Evolutionary conservation across 2,888 invertebrate genomes (phyloP).

Genomic region (Microchrysa polita): DNA sequence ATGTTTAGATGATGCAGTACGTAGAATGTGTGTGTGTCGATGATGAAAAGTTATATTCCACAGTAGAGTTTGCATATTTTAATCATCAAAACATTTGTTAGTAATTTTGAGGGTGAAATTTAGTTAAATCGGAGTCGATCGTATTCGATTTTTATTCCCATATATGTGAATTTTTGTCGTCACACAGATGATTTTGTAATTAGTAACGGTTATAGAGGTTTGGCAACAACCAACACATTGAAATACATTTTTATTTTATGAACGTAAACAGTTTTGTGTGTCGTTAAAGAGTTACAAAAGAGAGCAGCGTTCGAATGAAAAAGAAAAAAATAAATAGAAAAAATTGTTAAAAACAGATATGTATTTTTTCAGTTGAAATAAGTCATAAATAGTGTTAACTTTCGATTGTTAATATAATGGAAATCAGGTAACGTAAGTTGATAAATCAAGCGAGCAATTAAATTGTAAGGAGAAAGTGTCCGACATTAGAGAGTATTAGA

Average conservation of each 20-base stretch:
- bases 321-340: slow-evolving; percentile 54
- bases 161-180: background rate
- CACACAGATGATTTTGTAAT: background rate
- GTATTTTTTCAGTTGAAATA: slow-evolving; percentile 44
- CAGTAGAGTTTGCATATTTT: slow-evolving; percentile 1
- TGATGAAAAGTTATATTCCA: slow-evolving; percentile 36
- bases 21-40: slow-evolving; percentile 33
- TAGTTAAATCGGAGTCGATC: background rate
- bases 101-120: background rate
- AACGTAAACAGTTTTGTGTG: slow-evolving; percentile 35
- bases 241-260: slow-evolving; percentile 17
- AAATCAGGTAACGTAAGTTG: background rate
- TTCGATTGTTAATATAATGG: slow-evolving; percentile 2
- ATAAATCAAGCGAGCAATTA: slow-evolving; percentile 13
- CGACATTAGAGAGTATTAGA: too few species aligned
- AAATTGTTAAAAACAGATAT: slow-evolving; percentile 53
- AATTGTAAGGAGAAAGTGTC: background rate
- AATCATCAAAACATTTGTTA: slow-evolving; percentile 19
- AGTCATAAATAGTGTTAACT: slow-evolving; percentile 7
- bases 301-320: slow-evolving; percentile 55
- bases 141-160: background rate
- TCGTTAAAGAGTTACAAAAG: slow-evolving; percentile 36
- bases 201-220: slow-evolving; percentile 21
- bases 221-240: slow-evolving; percentile 28
- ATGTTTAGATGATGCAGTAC: slow-evolving; percentile 29